Evolutionary conservation across 2,888 invertebrate species (phyloP).

Genomic region (Craniophora ligustri): DNA sequence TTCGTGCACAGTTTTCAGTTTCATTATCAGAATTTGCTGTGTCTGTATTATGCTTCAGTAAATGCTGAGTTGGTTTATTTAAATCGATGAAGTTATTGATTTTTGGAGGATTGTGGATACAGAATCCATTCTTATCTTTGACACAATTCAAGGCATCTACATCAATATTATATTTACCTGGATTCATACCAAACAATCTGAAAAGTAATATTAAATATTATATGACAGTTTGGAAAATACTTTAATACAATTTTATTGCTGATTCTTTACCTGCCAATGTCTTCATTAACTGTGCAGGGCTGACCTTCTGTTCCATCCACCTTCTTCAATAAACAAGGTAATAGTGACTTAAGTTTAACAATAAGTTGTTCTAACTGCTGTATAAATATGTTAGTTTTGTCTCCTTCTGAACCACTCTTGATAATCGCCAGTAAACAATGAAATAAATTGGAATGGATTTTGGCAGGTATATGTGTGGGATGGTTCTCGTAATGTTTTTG

Average conservation of each 20-base stretch:
- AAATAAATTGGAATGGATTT: conserved; percentile 78
- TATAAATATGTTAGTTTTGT: conserved; percentile 75
- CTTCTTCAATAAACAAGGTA: conserved; percentile 76
- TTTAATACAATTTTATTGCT: neutral
- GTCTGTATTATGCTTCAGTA: conserved; percentile 60
- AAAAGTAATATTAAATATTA: conserved; percentile 34
- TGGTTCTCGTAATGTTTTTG: conserved; percentile 81
- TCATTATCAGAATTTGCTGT: conserved; percentile 60
- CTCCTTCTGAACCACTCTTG: conserved; percentile 70
- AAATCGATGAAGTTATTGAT: conserved; percentile 47
- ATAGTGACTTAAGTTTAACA: conserved; percentile 71
- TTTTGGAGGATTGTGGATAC: conserved; percentile 73
- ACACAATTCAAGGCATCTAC: conserved; percentile 78
- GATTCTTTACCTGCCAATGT: conserved; percentile 73
- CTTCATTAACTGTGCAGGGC: conserved; percentile 75
- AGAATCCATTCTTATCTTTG: conserved; percentile 78
- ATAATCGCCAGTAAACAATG: conserved; percentile 79
- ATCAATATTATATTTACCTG: conserved; percentile 79
- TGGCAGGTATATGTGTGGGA: conserved; percentile 78
- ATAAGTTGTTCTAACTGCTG: conserved; percentile 79
- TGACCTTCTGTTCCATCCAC: conserved; percentile 63
- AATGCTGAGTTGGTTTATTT: conserved; percentile 50
- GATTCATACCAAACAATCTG: conserved; percentile 79
- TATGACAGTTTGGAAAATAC: neutral
- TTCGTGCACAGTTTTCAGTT: conserved; percentile 75